These are phyloP conservation scores for Rhynchonycteris naso DNA, from an alignment of 2,797 vertebrate species.

Conservation along the genomic window DNA sequence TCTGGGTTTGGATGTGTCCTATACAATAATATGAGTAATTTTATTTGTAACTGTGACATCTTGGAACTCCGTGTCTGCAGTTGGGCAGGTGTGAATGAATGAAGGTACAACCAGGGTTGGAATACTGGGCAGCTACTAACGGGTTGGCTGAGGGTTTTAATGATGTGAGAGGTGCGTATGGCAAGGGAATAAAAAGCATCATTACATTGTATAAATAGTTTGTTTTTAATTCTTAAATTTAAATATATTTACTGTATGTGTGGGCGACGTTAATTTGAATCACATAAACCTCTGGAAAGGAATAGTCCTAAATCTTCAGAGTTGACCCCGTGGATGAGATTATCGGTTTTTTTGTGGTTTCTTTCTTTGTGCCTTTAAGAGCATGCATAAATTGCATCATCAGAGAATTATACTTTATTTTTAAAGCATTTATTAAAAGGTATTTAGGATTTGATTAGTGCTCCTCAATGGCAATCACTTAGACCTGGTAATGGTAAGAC, in stretches of 20 bases:
- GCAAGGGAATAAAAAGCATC: neutral
- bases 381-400: neutral
- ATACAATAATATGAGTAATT: neutral
- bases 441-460: neutral
- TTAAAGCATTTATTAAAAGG: neutral
- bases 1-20: neutral
- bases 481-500: neutral
- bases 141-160: neutral
- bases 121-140: neutral
- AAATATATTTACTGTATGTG: neutral
- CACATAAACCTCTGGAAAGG: neutral
- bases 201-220: neutral
- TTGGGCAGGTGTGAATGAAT: neutral
- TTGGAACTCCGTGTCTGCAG: neutral
- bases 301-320: neutral
- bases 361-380: neutral
- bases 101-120: neutral
- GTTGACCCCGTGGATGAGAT: neutral
- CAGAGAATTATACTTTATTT: neutral
- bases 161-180: neutral
- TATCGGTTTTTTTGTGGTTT: neutral
- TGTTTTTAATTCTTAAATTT: conserved; percentile 16
- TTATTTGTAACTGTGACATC: conserved; percentile 16
- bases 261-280: neutral
- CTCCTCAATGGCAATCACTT: neutral